Evolutionary conservation across 1,140 invertebrate genomes (phyloP).

Genomic region (Cyrtorhinus lividipennis): DNA sequence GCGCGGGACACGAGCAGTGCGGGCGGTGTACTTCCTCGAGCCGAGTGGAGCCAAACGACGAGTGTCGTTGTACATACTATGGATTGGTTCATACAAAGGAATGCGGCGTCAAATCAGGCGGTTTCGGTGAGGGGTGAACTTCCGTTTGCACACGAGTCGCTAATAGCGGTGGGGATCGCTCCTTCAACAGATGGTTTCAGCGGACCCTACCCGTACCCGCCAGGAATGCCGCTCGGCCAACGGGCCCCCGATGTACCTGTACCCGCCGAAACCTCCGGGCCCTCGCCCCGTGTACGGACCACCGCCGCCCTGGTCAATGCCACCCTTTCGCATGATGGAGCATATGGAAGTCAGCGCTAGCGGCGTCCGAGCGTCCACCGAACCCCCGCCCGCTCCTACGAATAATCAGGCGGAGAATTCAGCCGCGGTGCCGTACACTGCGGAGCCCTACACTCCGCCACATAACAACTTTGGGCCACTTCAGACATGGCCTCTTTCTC

Average conservation of each 20-base stretch:
- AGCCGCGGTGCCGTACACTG: not conserved
- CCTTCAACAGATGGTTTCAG: not conserved
- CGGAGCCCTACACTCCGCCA: not conserved
- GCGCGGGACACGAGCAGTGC: no score
- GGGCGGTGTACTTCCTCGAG: no score
- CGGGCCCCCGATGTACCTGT: not conserved
- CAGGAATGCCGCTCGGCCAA: slow-evolving; percentile 1
- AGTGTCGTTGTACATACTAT: no score
- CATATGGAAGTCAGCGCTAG: no score
- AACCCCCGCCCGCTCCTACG: not conserved
- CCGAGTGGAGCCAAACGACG: no score
- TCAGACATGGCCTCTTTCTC: not conserved
- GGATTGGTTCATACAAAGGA: no score
- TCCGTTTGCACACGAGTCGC: no score
- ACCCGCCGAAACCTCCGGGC: not conserved
- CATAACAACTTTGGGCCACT: no score
- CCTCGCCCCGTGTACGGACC: not conserved
- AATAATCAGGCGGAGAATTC: not conserved
- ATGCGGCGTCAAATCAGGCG: no score
- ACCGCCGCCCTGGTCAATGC: not conserved
- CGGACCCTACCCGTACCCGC: not conserved
- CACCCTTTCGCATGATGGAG: not conserved
- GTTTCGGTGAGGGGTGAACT: no score
- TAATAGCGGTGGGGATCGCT: no score
- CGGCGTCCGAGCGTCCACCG: not conserved